Evolutionary conservation across 2,797 vertebrate species (phyloP).

Genomic region (Microctenopoma stevenorrisi): DNA sequence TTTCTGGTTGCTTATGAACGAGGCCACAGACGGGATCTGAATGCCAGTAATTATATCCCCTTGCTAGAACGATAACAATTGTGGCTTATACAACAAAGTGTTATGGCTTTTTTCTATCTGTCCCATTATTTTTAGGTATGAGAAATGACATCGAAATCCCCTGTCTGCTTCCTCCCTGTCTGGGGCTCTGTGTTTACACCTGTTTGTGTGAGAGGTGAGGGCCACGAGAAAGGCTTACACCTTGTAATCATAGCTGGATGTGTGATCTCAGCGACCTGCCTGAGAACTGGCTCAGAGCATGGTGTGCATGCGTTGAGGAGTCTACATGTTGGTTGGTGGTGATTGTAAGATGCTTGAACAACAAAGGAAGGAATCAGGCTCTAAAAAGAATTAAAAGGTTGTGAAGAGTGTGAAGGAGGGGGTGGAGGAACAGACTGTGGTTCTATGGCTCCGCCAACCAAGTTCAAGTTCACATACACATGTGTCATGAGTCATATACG

Average conservation of each 20-base stretch:
- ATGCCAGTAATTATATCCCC: conserved; percentile 80
- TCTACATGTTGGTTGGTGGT: conserved; percentile 14
- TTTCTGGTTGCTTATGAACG: conserved; percentile 78
- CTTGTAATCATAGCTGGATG: conserved; percentile 76
- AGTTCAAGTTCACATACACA: too few species aligned
- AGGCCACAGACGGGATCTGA: conserved; percentile 74
- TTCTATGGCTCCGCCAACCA: too few species aligned
- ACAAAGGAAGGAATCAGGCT: conserved; percentile 48
- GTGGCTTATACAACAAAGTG: conserved; percentile 73
- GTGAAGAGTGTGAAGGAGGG: background rate
- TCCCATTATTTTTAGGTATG: conserved; percentile 77
- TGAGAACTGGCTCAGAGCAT: conserved; percentile 50
- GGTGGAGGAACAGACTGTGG: background rate
- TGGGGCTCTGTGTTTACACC: conserved; percentile 70
- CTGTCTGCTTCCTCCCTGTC: conserved; percentile 57
- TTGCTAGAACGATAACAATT: conserved; percentile 71
- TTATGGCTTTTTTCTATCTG: conserved; percentile 65
- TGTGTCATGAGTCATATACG: too few species aligned
- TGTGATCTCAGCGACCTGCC: conserved; percentile 65
- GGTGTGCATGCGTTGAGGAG: conserved; percentile 16
- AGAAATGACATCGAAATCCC: conserved; percentile 74
- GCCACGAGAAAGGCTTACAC: conserved; percentile 70
- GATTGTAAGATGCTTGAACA: conserved; percentile 17
- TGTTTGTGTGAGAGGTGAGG: conserved; percentile 70
- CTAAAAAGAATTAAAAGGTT: conserved; percentile 39